Evolutionary conservation across 2,113 vertebrate species (phyloP).

Genomic region (Ochotona princeps): DNA sequence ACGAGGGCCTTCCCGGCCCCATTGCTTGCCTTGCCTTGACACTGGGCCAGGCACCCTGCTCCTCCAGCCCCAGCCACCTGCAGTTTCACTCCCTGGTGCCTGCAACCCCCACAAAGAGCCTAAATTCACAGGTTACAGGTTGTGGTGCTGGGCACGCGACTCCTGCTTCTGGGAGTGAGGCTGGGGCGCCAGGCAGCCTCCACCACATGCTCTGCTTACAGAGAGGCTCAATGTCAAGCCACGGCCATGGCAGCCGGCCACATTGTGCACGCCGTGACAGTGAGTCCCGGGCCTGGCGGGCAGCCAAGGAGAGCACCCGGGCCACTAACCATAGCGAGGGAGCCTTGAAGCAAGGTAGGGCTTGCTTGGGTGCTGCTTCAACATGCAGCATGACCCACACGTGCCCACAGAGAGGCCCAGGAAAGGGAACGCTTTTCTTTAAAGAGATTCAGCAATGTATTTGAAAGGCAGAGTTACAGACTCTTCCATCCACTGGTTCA

Average conservation of each 20-base stretch:
- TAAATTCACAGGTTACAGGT: background rate
- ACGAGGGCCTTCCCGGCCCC: fast-evolving
- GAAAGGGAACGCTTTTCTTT: too few species aligned
- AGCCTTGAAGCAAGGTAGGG: too few species aligned
- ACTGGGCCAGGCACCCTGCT: background rate
- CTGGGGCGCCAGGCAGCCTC: background rate
- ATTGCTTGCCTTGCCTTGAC: fast-evolving
- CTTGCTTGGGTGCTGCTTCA: too few species aligned
- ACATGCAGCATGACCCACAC: too few species aligned
- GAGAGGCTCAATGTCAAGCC: fast-evolving
- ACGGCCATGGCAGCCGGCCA: fast-evolving
- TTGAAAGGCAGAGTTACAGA: too few species aligned
- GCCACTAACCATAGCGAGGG: too few species aligned
- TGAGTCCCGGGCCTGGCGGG: background rate
- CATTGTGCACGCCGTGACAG: fast-evolving
- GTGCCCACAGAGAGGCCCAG: too few species aligned
- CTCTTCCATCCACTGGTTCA: too few species aligned
- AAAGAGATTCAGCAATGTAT: too few species aligned
- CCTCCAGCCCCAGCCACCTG: background rate
- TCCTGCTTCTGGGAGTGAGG: fast-evolving
- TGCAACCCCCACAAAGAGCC: background rate
- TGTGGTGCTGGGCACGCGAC: fast-evolving
- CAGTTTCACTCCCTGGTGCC: fast-evolving
- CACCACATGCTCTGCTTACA: fast-evolving
- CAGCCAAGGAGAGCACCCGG: too few species aligned